Percentiles rank a stretch among this genome's conserved stretches.
These are phyloP conservation scores for Cryptomyrus ogoouensis DNA, from an alignment of 2,113 vertebrate genomes.

Conservation along the genomic window DNA sequence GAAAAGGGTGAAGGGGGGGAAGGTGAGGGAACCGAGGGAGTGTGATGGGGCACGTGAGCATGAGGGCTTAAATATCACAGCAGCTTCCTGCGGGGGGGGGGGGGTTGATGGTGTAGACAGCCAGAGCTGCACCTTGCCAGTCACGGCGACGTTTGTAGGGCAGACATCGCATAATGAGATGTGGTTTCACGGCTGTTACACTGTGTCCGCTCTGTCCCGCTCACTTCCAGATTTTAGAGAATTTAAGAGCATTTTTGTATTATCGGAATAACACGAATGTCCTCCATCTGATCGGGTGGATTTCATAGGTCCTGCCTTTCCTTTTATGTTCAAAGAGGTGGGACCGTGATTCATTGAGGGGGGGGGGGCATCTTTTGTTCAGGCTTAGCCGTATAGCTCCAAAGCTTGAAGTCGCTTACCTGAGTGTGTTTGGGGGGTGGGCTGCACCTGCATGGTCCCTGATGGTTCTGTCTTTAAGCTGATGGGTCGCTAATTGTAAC, in stretches of 20 bases:
- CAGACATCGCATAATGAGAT: neutral
- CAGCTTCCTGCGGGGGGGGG: neutral
- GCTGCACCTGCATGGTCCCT: neutral
- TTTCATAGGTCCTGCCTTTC: neutral
- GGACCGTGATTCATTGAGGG: neutral
- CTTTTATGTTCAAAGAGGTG: neutral
- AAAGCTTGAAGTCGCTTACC: neutral
- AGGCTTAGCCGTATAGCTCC: neutral
- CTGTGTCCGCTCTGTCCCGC: neutral
- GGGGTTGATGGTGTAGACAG: neutral
- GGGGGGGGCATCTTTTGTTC: neutral
- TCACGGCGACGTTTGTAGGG: neutral
- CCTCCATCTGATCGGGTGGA: neutral
- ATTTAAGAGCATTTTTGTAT: neutral
- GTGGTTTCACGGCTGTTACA: neutral
- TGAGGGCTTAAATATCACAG: neutral
- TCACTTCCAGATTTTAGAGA: neutral
- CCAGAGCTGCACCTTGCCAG: neutral
- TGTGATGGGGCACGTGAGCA: neutral
- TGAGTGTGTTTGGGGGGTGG: neutral
- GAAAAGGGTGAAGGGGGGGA: neutral
- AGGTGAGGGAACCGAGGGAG: neutral
- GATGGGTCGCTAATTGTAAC: constrained; percentile 29
- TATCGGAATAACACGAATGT: neutral
- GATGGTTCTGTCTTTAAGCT: constrained; percentile 2